These are phyloP conservation scores for Parochlus steinenii DNA, from an alignment of 2,888 invertebrate genomes.

Conservation along the genomic window DNA sequence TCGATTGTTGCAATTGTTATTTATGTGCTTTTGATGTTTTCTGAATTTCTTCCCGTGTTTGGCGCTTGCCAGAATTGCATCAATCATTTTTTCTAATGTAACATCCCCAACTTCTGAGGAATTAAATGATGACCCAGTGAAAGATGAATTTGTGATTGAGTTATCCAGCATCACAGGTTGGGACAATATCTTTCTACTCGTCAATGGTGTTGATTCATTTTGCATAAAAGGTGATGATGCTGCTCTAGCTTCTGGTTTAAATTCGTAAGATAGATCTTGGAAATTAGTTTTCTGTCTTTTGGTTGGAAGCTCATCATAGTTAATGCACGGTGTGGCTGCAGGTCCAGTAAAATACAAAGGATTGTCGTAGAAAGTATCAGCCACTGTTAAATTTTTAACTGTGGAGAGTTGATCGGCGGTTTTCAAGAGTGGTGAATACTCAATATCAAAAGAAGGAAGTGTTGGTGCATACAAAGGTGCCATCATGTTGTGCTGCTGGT, in stretches of 20 bases:
- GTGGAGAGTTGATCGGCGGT: background rate
- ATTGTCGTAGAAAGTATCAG: constrained; percentile 29
- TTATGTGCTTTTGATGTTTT: too few species aligned
- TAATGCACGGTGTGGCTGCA: background rate
- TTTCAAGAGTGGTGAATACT: constrained; percentile 24
- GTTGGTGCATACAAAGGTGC: constrained; percentile 23
- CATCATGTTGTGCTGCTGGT: background rate
- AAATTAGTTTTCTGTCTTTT: constrained; percentile 13
- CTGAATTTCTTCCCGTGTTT: constrained; percentile 18
- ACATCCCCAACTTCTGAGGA: constrained; percentile 28
- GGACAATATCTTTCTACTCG: background rate
- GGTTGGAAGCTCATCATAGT: constrained; percentile 5
- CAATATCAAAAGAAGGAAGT: constrained; percentile 26
- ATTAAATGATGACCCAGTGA: constrained; percentile 19
- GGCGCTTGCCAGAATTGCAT: constrained; percentile 29
- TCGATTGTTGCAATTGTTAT: constrained; percentile 15
- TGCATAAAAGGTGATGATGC: constrained; percentile 10
- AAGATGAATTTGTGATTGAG: constrained; percentile 6
- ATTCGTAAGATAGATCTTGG: constrained; percentile 7
- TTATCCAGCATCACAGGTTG: background rate
- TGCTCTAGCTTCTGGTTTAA: constrained; percentile 6
- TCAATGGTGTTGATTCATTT: constrained; percentile 7
- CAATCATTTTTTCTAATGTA: constrained; percentile 29
- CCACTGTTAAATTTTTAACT: constrained; percentile 20
- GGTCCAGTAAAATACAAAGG: constrained; percentile 24